Evolutionary conservation across 2,888 invertebrate species (phyloP).

Genomic region (Pyrocoelia pectoralis): DNA sequence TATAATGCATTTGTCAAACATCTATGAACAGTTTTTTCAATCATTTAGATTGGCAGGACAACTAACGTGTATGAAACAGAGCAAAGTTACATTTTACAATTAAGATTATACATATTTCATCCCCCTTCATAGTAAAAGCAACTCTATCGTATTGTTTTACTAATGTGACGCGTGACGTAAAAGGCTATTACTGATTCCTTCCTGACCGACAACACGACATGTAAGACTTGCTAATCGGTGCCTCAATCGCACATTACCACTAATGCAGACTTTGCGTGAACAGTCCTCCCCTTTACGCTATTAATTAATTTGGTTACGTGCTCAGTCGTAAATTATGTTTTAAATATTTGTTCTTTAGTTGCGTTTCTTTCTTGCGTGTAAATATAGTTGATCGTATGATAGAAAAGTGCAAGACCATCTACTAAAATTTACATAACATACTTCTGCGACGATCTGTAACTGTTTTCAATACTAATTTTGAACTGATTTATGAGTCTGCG

Average conservation of each 20-base stretch:
- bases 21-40: too few species aligned
- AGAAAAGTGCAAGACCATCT: too few species aligned
- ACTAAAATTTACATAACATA: too few species aligned
- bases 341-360: conserved; percentile 46
- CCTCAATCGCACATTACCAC: conserved; percentile 47
- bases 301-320: conserved; percentile 47
- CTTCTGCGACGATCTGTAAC: too few species aligned
- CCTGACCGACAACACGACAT: conserved; percentile 39
- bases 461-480: too few species aligned
- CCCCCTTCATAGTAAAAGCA: conserved; percentile 18
- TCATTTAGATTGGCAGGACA: too few species aligned
- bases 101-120: background rate
- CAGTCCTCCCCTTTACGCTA: conserved; percentile 42
- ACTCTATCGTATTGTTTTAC: conserved; percentile 45
- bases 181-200: conserved; percentile 48
- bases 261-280: conserved; percentile 49
- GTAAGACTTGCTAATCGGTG: conserved; percentile 44
- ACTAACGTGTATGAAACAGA: too few species aligned
- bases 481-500: too few species aligned
- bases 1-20: too few species aligned
- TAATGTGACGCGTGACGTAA: conserved; percentile 46
- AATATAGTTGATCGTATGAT: too few species aligned
- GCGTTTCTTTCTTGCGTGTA: conserved; percentile 13
- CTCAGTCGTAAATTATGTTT: conserved; percentile 45
- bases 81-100: too few species aligned